Percentiles rank a stretch among this genome's conserved stretches.
These are phyloP conservation scores for Neoascia interrupta DNA, from an alignment of 2,888 invertebrate genomes.

Conservation along the genomic window DNA sequence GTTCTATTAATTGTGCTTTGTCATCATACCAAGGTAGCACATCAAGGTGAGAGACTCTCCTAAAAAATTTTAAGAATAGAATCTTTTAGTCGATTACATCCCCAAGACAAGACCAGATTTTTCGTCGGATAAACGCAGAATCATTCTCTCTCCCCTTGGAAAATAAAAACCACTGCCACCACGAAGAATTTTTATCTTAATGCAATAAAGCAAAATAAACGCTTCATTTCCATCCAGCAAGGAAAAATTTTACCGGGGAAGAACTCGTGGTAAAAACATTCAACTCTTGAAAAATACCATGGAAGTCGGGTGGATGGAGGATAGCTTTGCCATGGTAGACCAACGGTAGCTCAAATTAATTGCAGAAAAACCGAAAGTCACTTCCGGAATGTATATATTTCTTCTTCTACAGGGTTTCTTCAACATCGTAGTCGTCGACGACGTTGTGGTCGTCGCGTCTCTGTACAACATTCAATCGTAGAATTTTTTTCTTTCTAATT, in stretches of 20 bases:
- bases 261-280: conserved; percentile 39
- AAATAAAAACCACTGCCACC: conserved; percentile 69
- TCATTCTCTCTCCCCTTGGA: neutral
- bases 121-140: no score
- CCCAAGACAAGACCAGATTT: no score
- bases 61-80: no score
- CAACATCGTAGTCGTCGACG: conserved; percentile 16
- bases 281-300: conserved; percentile 71
- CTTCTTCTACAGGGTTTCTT: conserved; percentile 45
- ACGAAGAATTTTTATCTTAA: conserved; percentile 58
- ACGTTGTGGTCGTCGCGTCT: conserved; percentile 12
- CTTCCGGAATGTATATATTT: conserved; percentile 74
- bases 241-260: conserved; percentile 64
- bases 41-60: no score
- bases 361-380: conserved; percentile 76
- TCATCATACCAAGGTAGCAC: no score
- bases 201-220: conserved; percentile 78
- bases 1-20: no score
- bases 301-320: conserved; percentile 13
- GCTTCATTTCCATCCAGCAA: conserved; percentile 78
- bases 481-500: conserved; percentile 9
- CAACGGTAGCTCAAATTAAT: conserved; percentile 74
- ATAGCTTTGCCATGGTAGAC: conserved; percentile 32
- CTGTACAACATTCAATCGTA: conserved; percentile 33
- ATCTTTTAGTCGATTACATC: no score